phyloP scores from a whole-genome alignment of 53 echinoderm and acorn worm genomes.

The Pentamera pediparva region DNA sequence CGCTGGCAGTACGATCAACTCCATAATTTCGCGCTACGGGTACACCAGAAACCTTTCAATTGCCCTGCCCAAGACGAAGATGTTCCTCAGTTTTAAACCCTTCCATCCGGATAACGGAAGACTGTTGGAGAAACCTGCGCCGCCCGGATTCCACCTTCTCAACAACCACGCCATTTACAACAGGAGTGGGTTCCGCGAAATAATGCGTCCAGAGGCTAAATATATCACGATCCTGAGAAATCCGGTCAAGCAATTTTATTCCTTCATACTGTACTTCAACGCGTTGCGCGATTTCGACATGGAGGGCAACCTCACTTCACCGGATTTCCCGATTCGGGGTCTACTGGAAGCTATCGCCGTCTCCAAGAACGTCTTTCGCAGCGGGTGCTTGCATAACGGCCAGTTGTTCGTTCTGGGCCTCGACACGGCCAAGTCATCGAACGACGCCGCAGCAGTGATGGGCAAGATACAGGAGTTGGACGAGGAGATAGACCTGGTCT shows the following conservation, averaged over 20 bases:
- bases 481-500: constrained; percentile 50
- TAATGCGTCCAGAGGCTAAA: constrained; percentile 44
- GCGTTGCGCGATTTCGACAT: constrained; percentile 18
- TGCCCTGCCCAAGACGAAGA: background rate
- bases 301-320: background rate
- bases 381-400: constrained; percentile 33
- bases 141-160: constrained; percentile 24
- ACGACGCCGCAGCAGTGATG: constrained; percentile 16
- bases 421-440: background rate
- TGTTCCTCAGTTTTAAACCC: background rate
- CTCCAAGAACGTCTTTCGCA: constrained; percentile 27
- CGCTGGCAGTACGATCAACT: constrained; percentile 40
- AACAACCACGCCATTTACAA: constrained; percentile 54
- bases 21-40: constrained; percentile 32
- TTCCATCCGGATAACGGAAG: background rate
- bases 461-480: constrained; percentile 28
- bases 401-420: constrained; percentile 55
- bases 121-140: background rate
- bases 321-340: too few species aligned
- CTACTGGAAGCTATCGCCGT: too few species aligned
- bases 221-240: constrained; percentile 48
- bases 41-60: constrained; percentile 38
- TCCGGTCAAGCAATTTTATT: constrained; percentile 33
- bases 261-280: constrained; percentile 37
- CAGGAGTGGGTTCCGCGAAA: constrained; percentile 44